Conservation (phyloP, 2,888 invertebrate species). For the Elmis aenea region DNA sequence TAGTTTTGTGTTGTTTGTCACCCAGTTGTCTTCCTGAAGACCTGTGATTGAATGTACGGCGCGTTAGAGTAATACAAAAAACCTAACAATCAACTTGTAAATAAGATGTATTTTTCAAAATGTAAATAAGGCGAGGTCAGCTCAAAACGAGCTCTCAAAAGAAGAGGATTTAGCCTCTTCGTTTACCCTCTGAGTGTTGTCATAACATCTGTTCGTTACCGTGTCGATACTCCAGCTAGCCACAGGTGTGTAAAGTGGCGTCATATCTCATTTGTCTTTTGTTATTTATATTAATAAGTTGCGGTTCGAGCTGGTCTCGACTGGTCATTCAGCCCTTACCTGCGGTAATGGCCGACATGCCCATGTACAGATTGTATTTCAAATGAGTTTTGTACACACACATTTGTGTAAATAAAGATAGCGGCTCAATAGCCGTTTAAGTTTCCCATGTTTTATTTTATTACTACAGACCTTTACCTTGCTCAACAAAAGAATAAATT, state of each 20-base stretch:
- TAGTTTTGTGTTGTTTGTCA: constrained; percentile 23
- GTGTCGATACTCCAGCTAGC: constrained; percentile 17
- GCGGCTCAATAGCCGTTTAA: constrained; percentile 37
- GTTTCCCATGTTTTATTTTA: constrained; percentile 8
- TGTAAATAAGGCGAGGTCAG: constrained; percentile 33
- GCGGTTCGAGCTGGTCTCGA: constrained; percentile 42
- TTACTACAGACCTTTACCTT: constrained; percentile 3
- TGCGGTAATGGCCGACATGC: constrained; percentile 26
- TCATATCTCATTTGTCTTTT: constrained; percentile 15
- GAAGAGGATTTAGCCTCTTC: constrained; percentile 40
- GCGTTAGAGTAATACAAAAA: constrained; percentile 2
- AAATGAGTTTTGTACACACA: constrained; percentile 44
- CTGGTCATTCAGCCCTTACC: constrained; percentile 32
- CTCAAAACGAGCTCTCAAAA: constrained; percentile 27
- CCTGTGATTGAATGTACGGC: constrained; percentile 34
- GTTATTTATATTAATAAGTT: constrained; percentile 13
- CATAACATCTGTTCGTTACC: constrained; percentile 21
- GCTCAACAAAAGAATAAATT: no score
- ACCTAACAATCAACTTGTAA: constrained; percentile 14
- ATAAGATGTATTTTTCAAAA: constrained; percentile 14
- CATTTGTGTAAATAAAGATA: constrained; percentile 46
- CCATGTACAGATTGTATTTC: constrained; percentile 35
- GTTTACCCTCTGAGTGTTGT: constrained; percentile 38
- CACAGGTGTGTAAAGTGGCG: constrained; percentile 18
- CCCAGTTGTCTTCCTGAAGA: constrained; percentile 32